Base-by-base conservation (phyloP, 2,797 vertebrate genomes). In the Lycodopsis pacificus region DNA sequence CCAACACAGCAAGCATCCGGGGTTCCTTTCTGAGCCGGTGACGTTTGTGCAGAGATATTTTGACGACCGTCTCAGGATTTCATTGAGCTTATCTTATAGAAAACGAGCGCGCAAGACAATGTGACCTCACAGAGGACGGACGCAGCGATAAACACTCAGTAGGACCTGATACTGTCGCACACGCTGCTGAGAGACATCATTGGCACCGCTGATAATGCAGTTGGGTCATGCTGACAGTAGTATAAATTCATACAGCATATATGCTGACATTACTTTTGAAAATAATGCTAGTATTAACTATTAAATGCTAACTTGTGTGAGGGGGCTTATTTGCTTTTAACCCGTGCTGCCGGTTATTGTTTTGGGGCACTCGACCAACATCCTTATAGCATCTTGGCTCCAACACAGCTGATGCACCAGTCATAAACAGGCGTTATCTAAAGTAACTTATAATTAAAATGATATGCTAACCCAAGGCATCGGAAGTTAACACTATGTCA, bases 141-240 rank as follows among this genome's bases (percentile, higher is more conserved):
- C 38, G 54, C 68, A 49, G 65, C 27, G 34, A 80, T 53, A 80
- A 48, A 58, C 19, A 53, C 14, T 36, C 22, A 72, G 2, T 38
- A 67, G 19, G 30, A 56, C 1, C 27, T 77, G 79, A 61, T 42
- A 51, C 65, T 80, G 85, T 38, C 5, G 8, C 48, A 51, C 81
- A 79, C 76, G 40, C 73, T 71, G 78, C 51, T 57, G n/a, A 77
- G 79, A 82, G 74, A 61, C 79, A 34, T 87, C 80, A 79, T 7
- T 42, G 64, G 40, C 78, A 82, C 76, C n/a, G 8, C 25, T 53
- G 88, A 88, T 85, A 89, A 79, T 58, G 59, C 32, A 27, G 51
- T 20, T 7, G 42, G 69, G 73, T 73, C 56, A 71, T 73, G 48
- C 61, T 77, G 78, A 78, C 49, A 13, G 51, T 57, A 2, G 25